phyloP scores from a whole-genome alignment of 2,113 vertebrate genomes.

The Percopsis transmontana region DNA sequence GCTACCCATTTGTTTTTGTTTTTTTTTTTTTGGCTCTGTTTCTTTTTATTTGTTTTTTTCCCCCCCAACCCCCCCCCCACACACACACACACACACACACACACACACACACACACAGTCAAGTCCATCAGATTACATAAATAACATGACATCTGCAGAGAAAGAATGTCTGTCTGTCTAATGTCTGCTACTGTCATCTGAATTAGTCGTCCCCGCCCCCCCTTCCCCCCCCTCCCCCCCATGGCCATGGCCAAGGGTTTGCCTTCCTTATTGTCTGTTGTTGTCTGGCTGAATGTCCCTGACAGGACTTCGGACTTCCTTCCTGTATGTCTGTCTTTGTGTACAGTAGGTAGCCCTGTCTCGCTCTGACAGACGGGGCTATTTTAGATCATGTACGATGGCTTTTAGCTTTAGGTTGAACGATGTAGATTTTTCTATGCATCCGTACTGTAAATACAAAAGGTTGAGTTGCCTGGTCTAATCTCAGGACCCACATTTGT shows the following conservation, averaged over 20 bases:
- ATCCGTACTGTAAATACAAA: no score
- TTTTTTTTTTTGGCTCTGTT: no score
- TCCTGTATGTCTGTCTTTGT: constrained; percentile 30
- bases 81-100: constrained; percentile 24
- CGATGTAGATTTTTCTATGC: no score
- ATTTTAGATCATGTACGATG: no score
- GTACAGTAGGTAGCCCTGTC: no score
- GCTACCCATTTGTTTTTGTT: no score
- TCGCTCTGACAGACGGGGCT: no score
- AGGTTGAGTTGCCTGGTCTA: no score
- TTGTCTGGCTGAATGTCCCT: constrained; percentile 2
- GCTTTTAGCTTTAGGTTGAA: no score
- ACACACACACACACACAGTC: constrained; percentile 28
- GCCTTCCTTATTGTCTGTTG: not conserved
- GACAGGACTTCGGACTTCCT: not conserved
- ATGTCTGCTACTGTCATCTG: not conserved
- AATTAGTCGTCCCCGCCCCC: constrained; percentile 18
- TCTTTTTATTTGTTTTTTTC: no score
- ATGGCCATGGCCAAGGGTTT: not conserved
- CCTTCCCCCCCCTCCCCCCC: not conserved
- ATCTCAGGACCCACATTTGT: no score
- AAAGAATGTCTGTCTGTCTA: constrained; percentile 66
- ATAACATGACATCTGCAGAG: constrained; percentile 72
- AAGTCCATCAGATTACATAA: constrained; percentile 65
- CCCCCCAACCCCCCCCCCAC: no score